phyloP scores from a whole-genome alignment of 2,113 vertebrate species.

The Mobula birostris region DNA sequence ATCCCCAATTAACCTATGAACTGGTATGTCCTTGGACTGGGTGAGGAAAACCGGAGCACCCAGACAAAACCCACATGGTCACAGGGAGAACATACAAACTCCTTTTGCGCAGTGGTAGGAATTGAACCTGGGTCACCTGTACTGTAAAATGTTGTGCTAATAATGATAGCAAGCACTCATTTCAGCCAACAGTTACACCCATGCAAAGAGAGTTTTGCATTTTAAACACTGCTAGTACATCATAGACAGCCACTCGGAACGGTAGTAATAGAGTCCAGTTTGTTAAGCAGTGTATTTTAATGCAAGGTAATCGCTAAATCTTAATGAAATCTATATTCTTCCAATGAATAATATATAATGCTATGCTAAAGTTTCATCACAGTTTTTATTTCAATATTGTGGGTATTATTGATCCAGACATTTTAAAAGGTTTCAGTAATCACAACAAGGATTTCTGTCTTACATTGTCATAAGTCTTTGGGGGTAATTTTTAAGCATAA shows the following conservation, averaged over 20 bases:
- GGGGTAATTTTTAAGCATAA: neutral
- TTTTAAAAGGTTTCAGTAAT: neutral
- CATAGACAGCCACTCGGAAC: neutral
- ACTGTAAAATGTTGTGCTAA: no score
- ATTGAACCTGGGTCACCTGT: no score
- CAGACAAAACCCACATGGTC: no score
- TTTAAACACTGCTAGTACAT: neutral
- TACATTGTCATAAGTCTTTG: neutral
- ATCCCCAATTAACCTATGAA: no score
- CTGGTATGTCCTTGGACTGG: no score
- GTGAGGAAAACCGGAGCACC: no score
- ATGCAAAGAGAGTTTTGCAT: neutral
- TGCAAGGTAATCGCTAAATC: neutral
- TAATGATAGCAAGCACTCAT: neutral
- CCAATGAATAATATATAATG: slow-evolving; percentile 1
- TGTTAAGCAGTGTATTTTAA: neutral
- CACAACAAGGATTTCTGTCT: neutral
- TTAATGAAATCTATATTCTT: neutral
- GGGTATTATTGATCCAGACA: slow-evolving; percentile 16
- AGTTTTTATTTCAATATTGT: slow-evolving; percentile 13
- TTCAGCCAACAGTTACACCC: neutral
- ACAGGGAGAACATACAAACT: no score
- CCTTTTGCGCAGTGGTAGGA: no score
- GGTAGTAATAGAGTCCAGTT: neutral
- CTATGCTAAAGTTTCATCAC: neutral